A percentile compares a stretch with the other conserved stretches of the same genome.
Evolutionary conservation across 2,797 vertebrate genomes (phyloP).

Genomic region (Zonotrichia albicollis): DNA sequence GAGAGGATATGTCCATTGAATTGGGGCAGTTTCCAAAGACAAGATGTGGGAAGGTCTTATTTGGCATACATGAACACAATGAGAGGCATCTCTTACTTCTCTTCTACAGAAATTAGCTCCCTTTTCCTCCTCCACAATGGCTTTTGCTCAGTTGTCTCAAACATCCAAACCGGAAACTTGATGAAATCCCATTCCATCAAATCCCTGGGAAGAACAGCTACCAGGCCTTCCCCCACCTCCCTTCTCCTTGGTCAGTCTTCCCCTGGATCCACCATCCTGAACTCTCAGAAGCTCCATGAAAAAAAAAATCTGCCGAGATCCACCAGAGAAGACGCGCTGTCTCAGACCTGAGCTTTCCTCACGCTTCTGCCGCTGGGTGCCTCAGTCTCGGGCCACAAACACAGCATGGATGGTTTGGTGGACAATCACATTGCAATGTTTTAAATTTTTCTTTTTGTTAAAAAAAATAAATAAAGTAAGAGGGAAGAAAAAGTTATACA

Average conservation of each 20-base stretch:
- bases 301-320: slow-evolving; percentile 18
- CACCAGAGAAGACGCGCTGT: not conserved
- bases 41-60: slow-evolving; percentile 42
- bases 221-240: slow-evolving; percentile 3
- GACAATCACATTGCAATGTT: slow-evolving; percentile 61
- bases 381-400: slow-evolving; percentile 61
- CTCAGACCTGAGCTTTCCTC: slow-evolving; percentile 12
- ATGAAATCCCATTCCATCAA: slow-evolving; percentile 6
- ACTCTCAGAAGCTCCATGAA: slow-evolving; percentile 34
- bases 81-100: slow-evolving; percentile 53
- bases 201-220: slow-evolving; percentile 1
- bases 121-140: slow-evolving; percentile 37
- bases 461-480: slow-evolving; percentile 24
- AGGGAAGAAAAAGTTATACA: slow-evolving; percentile 54
- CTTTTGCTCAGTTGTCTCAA: slow-evolving; percentile 57
- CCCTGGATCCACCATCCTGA: slow-evolving; percentile 41
- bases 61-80: slow-evolving; percentile 45
- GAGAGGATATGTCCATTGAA: slow-evolving; percentile 57
- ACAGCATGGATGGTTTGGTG: slow-evolving; percentile 45
- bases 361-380: not conserved
- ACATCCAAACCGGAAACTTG: not conserved
- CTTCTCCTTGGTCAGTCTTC: slow-evolving; percentile 15
- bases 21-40: slow-evolving; percentile 44
- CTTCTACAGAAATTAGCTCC: slow-evolving; percentile 38
- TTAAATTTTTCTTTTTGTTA: slow-evolving; percentile 47